Percentiles rank a stretch among this genome's conserved stretches.
These are phyloP conservation scores for Campopleginae sp. DNA, from an alignment of 2,888 invertebrate species.

Conservation along the genomic window DNA sequence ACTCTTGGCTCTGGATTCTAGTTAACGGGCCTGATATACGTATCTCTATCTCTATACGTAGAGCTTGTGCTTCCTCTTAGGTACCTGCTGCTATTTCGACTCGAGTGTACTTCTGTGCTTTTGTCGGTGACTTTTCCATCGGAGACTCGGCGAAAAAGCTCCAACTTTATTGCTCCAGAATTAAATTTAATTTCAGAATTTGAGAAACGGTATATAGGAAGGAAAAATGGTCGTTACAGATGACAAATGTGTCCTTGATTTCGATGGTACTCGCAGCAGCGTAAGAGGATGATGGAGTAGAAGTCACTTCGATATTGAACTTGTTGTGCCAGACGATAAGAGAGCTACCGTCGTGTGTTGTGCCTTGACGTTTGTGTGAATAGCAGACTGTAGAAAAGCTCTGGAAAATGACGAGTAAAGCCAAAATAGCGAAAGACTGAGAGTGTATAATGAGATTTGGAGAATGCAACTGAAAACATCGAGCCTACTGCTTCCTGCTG, in stretches of 20 bases:
- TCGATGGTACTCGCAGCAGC: background rate
- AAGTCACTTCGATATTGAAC: slow-evolving; percentile 23
- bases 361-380: slow-evolving; percentile 7
- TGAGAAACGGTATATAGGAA: slow-evolving; percentile 11
- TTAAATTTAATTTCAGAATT: slow-evolving; percentile 44
- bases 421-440: slow-evolving; percentile 17
- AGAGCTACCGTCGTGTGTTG: slow-evolving; percentile 1
- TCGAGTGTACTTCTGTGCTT: slow-evolving; percentile 23
- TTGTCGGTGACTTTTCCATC: slow-evolving; percentile 50
- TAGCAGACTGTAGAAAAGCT: slow-evolving; percentile 23
- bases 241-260: slow-evolving; percentile 6
- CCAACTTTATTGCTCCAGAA: slow-evolving; percentile 42
- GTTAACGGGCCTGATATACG: background rate
- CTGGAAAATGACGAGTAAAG: slow-evolving; percentile 25
- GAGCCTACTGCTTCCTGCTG: slow-evolving; percentile 17
- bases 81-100: slow-evolving; percentile 45
- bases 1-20: slow-evolving; percentile 55
- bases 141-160: slow-evolving; percentile 38
- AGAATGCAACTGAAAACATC: slow-evolving; percentile 49
- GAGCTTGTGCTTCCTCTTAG: slow-evolving; percentile 55
- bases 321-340: slow-evolving; percentile 31
- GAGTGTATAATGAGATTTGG: slow-evolving; percentile 51
- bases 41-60: slow-evolving; percentile 6
- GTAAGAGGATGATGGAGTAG: background rate
- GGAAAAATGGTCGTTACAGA: slow-evolving; percentile 14